A percentile compares a stretch with the other conserved stretches of the same genome.
These are phyloP conservation scores for Conus betulinus DNA, from an alignment of 1,140 invertebrate genomes.

Conservation along the genomic window DNA sequence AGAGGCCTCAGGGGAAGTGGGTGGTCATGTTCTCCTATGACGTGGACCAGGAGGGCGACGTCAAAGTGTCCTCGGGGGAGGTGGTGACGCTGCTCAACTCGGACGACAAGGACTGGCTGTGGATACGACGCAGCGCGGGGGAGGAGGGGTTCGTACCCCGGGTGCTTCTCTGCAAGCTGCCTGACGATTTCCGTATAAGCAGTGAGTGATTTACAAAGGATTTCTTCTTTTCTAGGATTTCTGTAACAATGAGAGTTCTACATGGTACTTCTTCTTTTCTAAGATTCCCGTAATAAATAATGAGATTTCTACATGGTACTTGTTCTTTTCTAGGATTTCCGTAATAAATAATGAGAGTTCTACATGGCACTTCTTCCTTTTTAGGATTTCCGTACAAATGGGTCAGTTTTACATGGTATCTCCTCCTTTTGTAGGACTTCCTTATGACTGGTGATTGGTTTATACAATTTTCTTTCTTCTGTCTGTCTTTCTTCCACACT, in stretches of 20 bases:
- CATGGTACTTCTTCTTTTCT: too few relatives aligned
- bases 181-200: slow-evolving; percentile 53
- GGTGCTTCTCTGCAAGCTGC: slow-evolving; percentile 93
- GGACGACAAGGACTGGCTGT: slow-evolving; percentile 97
- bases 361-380: too few relatives aligned
- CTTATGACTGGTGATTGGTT: too few relatives aligned
- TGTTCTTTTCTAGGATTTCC: too few relatives aligned
- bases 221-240: too few relatives aligned
- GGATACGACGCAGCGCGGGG: slow-evolving; percentile 93
- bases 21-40: slow-evolving; percentile 96
- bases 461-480: too few relatives aligned
- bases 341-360: too few relatives aligned
- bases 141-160: slow-evolving; percentile 97
- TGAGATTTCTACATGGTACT: too few relatives aligned
- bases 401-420: neutral
- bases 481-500: neutral
- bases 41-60: slow-evolving; percentile 94
- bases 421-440: neutral
- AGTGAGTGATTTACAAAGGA: neutral
- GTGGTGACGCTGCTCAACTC: slow-evolving; percentile 95
- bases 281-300: too few relatives aligned
- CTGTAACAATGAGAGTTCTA: too few relatives aligned
- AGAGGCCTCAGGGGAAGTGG: slow-evolving; percentile 92
- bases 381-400: neutral
- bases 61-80: slow-evolving; percentile 93